phyloP scores from a whole-genome alignment of 2,888 invertebrate species.

The Cryptus armator region DNA sequence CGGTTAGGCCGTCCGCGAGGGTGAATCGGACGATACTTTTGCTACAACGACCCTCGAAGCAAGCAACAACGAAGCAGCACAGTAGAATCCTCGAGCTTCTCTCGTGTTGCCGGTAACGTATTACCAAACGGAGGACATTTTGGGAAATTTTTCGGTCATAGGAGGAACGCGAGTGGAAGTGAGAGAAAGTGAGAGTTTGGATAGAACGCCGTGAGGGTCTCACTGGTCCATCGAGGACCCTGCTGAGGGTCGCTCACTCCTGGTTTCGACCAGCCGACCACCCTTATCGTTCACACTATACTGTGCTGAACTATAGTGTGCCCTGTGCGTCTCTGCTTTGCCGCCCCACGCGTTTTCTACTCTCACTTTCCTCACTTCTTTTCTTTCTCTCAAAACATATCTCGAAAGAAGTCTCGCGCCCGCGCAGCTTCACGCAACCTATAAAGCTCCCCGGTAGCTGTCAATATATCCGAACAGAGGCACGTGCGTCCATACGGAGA shows the following conservation, averaged over 20 bases:
- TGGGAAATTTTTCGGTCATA: slow-evolving; percentile 74
- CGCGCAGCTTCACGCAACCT: slow-evolving; percentile 52
- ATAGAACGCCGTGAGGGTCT: slow-evolving; percentile 52
- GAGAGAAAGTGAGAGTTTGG: slow-evolving; percentile 69
- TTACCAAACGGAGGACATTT: slow-evolving; percentile 79
- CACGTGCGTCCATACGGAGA: slow-evolving; percentile 29
- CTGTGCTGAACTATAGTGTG: background rate
- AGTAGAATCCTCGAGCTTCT: slow-evolving; percentile 34
- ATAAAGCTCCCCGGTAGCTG: background rate
- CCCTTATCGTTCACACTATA: slow-evolving; percentile 57
- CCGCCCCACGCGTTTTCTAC: slow-evolving; percentile 51
- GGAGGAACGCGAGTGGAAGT: slow-evolving; percentile 54
- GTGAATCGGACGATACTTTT: slow-evolving; percentile 79
- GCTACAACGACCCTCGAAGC: slow-evolving; percentile 51
- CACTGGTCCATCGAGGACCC: slow-evolving; percentile 57
- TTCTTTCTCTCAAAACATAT: slow-evolving; percentile 45
- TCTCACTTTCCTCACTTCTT: slow-evolving; percentile 62
- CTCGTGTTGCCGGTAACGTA: slow-evolving; percentile 73
- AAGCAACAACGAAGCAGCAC: slow-evolving; percentile 29
- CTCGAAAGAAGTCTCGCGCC: slow-evolving; percentile 18
- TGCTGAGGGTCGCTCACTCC: slow-evolving; percentile 64
- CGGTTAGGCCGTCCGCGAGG: slow-evolving; percentile 71
- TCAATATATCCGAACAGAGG: slow-evolving; percentile 59
- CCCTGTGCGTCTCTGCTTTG: slow-evolving; percentile 37
- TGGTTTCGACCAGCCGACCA: slow-evolving; percentile 58